Base-by-base conservation (phyloP, 2,888 invertebrate genomes). In the Pristionchus fissidentatus region DNA sequence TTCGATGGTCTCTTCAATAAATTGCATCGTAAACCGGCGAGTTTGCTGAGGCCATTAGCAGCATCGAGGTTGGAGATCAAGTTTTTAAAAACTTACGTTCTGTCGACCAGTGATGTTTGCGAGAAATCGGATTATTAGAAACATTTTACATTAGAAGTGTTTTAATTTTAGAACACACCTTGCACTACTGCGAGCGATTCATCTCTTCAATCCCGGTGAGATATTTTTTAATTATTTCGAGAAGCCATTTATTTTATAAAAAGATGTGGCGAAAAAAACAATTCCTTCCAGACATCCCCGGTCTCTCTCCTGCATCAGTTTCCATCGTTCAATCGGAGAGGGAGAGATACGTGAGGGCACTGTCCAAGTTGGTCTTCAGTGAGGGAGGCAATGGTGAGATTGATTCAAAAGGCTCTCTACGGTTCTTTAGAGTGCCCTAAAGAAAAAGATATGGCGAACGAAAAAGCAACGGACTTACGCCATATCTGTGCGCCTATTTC, bases 201-300 rank as follows among this genome's bases (percentile, higher is more conserved):
- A 78, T 13, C 55, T 78, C n/a, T 78, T 78, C 55, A 78, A 78
- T 78, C 78, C 78, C 22, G 55, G 78, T 78, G 7, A 3, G 52
- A 41, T 41, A 55, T 15, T 19, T 29, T 62, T 62, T 29, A 22
- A 13, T 62, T 70, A 43, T 75, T 29, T 49, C 5, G 35, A 35
- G 5, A 5, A 22, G n/a, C 32, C 32, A 62, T 62, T 5, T 22
- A 62, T 62, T 13, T 62, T 29, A 5, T 32, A 3, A n/a, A n/a
- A n/a, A n/a, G n/a, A n/a, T n/a, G n/a, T n/a, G n/a, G n/a, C n/a
- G n/a, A n/a, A n/a, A n/a, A n/a, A n/a, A n/a, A 29, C 35, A 55
- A 22, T 22, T 55, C 55, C 10, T 15, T 75, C 19, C 55, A 78
- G 78, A 55, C n/a, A 35, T 78, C 3, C 52, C 35, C 22, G 78